Percentiles rank a stretch among this genome's conserved stretches.
These are phyloP conservation scores for Boleophthalmus pectinirostris DNA, from an alignment of 2,113 vertebrate species.

Conservation along the genomic window DNA sequence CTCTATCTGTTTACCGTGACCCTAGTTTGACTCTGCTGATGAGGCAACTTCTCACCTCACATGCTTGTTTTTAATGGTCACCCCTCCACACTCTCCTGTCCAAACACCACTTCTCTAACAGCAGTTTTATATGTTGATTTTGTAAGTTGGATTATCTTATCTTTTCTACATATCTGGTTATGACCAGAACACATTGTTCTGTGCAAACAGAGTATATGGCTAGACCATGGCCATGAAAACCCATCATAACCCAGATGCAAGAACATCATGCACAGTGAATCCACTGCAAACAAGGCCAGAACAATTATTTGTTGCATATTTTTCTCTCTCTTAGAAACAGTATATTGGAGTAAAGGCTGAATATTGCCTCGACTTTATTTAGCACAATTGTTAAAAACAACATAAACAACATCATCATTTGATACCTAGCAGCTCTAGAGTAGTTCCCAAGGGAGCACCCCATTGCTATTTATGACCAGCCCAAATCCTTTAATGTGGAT, in stretches of 20 bases:
- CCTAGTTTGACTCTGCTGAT: conserved; percentile 48
- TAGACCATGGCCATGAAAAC: neutral
- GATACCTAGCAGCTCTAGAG: conserved; percentile 38
- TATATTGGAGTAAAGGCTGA: too few species aligned
- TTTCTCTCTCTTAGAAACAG: too few species aligned
- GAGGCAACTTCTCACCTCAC: conserved; percentile 30
- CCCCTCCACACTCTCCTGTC: neutral
- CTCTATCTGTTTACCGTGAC: conserved; percentile 41
- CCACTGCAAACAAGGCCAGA: neutral
- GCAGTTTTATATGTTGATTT: neutral
- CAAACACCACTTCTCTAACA: conserved; percentile 3
- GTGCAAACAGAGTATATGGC: neutral
- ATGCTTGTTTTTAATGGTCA: conserved; percentile 22
- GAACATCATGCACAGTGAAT: neutral
- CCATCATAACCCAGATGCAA: neutral
- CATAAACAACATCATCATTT: conserved; percentile 11
- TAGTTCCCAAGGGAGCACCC: conserved; percentile 51
- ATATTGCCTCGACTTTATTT: neutral
- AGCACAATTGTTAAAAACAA: neutral
- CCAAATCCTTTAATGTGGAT: conserved; percentile 48
- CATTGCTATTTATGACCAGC: conserved; percentile 45
- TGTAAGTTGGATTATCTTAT: neutral
- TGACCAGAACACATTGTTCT: neutral
- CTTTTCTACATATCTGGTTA: neutral
- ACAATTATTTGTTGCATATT: too few species aligned